These are phyloP conservation scores for Silurus aristotelis DNA, from an alignment of 2,797 vertebrate species.

Conservation along the genomic window DNA sequence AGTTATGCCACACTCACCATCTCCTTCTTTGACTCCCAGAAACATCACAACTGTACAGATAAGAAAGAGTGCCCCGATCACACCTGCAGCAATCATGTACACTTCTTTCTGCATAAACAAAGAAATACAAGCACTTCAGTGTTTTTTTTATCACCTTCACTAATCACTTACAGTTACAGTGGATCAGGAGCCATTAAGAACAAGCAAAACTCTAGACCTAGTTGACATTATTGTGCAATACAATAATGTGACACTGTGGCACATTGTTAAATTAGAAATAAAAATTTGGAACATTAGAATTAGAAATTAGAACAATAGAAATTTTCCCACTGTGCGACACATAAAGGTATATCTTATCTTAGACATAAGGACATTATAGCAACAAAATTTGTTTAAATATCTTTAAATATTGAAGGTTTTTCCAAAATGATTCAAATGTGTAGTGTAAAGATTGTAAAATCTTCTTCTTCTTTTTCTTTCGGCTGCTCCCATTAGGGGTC, in stretches of 20 bases:
- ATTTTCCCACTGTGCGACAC: no score
- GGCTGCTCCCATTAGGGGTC: no score
- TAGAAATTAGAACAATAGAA: no score
- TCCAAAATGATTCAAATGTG: neutral
- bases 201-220: neutral
- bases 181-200: neutral
- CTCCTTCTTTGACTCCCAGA: constrained; percentile 89
- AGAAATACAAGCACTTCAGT: neutral
- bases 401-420: neutral
- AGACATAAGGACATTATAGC: neutral
- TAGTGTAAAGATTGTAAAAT: neutral
- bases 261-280: neutral
- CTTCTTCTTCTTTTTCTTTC: no score
- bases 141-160: no score
- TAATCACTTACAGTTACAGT: neutral
- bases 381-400: neutral
- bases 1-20: constrained; percentile 77
- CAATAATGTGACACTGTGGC: neutral
- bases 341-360: neutral
- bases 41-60: constrained; percentile 85
- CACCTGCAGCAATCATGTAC: constrained; percentile 89
- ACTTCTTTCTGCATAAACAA: constrained; percentile 79
- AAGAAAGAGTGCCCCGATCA: constrained; percentile 84
- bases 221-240: neutral
- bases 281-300: no score